Evolutionary conservation across 2,888 invertebrate genomes (phyloP).

Genomic region (Cheilosia impressa): DNA sequence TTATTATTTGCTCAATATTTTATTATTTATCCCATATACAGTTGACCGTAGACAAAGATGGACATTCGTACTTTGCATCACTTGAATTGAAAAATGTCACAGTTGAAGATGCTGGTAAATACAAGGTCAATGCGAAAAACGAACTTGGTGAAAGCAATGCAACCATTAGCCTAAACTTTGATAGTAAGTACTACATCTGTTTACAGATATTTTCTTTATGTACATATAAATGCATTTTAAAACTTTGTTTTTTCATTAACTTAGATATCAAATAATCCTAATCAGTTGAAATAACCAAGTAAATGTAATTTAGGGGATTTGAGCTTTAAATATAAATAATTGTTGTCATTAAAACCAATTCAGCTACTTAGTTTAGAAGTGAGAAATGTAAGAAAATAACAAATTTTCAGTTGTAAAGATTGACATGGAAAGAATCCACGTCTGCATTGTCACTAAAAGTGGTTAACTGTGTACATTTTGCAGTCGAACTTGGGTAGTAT

Average conservation of each 20-base stretch:
- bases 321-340: too few species aligned
- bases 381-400: too few species aligned
- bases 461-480: too few species aligned
- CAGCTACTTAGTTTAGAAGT: too few species aligned
- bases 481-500: too few species aligned
- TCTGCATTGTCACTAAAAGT: too few species aligned
- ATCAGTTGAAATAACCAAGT: conserved; percentile 4
- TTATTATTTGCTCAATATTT: conserved; percentile 26
- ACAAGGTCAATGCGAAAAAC: conserved; percentile 98
- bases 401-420: too few species aligned
- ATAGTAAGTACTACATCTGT: conserved; percentile 90
- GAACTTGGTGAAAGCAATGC: conserved; percentile 98
- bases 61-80: conserved; percentile 96
- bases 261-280: not conserved
- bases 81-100: conserved; percentile 97
- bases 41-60: conserved; percentile 95
- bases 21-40: conserved; percentile 83
- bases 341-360: too few species aligned
- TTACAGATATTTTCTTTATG: conserved; percentile 4
- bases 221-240: not conserved
- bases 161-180: conserved; percentile 98
- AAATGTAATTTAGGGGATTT: not conserved
- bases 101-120: conserved; percentile 98
- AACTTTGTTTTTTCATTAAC: conserved; percentile 4
- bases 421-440: too few species aligned